A percentile compares a stretch with the other conserved stretches of the same genome.
Conservation (phyloP, 2,888 invertebrate genomes). For the Sthenelais limicola region DNA sequence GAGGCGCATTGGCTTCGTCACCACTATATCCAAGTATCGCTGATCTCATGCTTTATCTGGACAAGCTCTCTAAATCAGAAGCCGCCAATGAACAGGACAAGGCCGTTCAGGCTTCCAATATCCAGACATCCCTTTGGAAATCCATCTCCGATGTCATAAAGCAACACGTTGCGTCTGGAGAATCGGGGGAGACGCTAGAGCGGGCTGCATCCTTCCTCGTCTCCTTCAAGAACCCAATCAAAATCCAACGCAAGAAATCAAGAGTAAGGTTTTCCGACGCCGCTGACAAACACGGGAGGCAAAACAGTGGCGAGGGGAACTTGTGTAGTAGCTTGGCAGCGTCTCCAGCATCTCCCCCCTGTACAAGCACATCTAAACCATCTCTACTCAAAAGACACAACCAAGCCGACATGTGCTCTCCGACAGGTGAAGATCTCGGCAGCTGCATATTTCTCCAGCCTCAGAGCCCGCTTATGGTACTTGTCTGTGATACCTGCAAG, state of each 20-base stretch:
- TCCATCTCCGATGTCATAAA: background rate
- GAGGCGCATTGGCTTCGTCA: slow-evolving; percentile 57
- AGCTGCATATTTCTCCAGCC: background rate
- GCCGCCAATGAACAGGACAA: background rate
- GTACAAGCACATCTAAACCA: background rate
- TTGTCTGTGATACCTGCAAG: slow-evolving; percentile 14
- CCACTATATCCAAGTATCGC: slow-evolving; percentile 54
- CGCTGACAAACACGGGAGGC: background rate
- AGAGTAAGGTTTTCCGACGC: slow-evolving; percentile 14
- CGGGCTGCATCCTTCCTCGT: slow-evolving; percentile 28
- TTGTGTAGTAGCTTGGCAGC: too few species aligned
- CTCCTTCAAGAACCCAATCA: slow-evolving; percentile 20
- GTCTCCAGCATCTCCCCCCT: background rate
- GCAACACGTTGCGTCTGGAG: background rate
- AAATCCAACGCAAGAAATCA: slow-evolving; percentile 6
- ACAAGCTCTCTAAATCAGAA: slow-evolving; percentile 13
- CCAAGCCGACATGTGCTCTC: background rate
- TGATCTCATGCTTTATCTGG: slow-evolving; percentile 27
- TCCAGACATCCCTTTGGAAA: slow-evolving; percentile 1
- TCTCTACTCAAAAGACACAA: slow-evolving; percentile 10
- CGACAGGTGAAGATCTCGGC: background rate
- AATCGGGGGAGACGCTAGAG: background rate
- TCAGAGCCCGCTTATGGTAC: background rate
- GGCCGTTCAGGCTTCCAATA: background rate
- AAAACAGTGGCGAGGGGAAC: too few species aligned